Evolutionary conservation across 2,888 invertebrate species (phyloP).

Genomic region (Sipha maydis): DNA sequence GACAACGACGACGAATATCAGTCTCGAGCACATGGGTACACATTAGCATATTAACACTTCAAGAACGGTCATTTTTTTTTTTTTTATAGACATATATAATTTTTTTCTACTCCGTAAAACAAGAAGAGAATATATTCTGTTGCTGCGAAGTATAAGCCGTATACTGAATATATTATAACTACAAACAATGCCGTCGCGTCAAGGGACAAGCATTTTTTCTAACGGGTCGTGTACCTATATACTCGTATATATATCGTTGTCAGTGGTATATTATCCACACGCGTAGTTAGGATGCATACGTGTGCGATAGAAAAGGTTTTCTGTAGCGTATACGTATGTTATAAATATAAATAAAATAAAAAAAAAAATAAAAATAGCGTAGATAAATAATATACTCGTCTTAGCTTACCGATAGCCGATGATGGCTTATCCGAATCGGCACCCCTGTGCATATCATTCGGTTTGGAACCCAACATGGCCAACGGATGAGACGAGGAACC

Average conservation of each 20-base stretch:
- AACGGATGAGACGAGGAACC: conserved; percentile 80
- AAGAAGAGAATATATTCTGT: not conserved
- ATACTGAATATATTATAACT: not conserved
- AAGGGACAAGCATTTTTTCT: not conserved
- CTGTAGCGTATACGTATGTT: too few relatives aligned
- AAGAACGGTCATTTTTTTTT: conserved; percentile 26
- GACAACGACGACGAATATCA: conserved; percentile 17
- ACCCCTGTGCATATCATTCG: conserved; percentile 80
- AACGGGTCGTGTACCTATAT: not conserved
- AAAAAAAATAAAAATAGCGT: too few relatives aligned
- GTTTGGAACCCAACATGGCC: conserved; percentile 81
- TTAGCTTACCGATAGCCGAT: conserved; percentile 55
- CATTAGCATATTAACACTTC: conserved; percentile 43
- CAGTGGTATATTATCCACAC: too few relatives aligned
- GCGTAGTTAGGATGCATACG: too few relatives aligned
- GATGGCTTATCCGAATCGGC: conserved; percentile 74
- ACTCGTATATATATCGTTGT: not conserved
- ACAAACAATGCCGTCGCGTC: not conserved
- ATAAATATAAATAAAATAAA: too few relatives aligned
- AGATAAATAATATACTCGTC: not conserved
- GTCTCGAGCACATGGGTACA: conserved; percentile 42
- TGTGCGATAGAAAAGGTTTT: too few relatives aligned
- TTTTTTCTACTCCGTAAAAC: not conserved
- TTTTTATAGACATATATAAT: not conserved
- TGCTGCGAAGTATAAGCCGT: not conserved